Evolutionary conservation across 2,888 invertebrate species (phyloP).

Genomic region (Heliconius cydno): DNA sequence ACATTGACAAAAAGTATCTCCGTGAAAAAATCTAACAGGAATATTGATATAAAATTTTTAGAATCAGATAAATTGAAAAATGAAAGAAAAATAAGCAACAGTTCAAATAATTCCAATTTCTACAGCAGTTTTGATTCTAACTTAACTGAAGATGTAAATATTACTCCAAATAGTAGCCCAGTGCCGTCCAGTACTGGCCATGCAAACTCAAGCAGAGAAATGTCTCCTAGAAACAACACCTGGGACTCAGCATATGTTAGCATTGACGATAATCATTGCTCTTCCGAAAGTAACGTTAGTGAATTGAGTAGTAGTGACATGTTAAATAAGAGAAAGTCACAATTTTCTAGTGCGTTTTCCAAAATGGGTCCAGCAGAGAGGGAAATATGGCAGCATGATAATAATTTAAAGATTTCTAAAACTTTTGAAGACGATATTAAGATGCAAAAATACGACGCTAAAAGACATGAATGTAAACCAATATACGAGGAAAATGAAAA

Average conservation of each 20-base stretch:
- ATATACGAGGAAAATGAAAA: slow-evolving; percentile 77
- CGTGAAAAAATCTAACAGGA: slow-evolving; percentile 19
- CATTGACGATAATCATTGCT: slow-evolving; percentile 75
- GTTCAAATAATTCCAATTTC: slow-evolving; percentile 58
- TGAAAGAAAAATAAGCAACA: slow-evolving; percentile 47
- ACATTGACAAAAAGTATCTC: slow-evolving; percentile 16
- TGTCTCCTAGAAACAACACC: slow-evolving; percentile 71
- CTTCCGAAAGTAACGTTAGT: slow-evolving; percentile 74
- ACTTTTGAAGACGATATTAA: slow-evolving; percentile 58
- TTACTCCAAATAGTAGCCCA: slow-evolving; percentile 50
- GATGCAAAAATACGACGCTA: slow-evolving; percentile 63
- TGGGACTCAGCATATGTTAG: slow-evolving; percentile 83
- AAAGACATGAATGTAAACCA: slow-evolving; percentile 69
- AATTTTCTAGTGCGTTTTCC: slow-evolving; percentile 56
- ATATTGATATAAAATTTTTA: slow-evolving; percentile 15
- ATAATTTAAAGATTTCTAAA: slow-evolving; percentile 59
- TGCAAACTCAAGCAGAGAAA: slow-evolving; percentile 48
- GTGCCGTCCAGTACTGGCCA: slow-evolving; percentile 49
- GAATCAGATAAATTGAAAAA: slow-evolving; percentile 50
- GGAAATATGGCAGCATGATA: slow-evolving; percentile 74
- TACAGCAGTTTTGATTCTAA: slow-evolving; percentile 65
- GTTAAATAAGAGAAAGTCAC: slow-evolving; percentile 59
- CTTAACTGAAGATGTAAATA: slow-evolving; percentile 45
- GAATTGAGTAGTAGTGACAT: slow-evolving; percentile 39
- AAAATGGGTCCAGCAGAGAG: slow-evolving; percentile 78